A percentile compares a stretch with the other conserved stretches of the same genome.
Conservation (phyloP, 2,888 invertebrate species). For the Papilio gigon region DNA sequence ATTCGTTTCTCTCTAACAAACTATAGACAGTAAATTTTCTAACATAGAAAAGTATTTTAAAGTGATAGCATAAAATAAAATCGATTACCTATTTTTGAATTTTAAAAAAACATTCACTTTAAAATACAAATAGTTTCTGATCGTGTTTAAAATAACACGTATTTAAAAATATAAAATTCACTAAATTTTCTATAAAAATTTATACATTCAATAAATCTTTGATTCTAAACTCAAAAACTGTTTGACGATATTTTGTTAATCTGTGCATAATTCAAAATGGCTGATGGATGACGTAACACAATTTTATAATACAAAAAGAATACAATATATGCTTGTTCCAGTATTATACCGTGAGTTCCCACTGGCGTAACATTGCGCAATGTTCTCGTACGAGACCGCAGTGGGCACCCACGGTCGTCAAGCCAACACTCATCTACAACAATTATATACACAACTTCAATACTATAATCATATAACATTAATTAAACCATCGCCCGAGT, state of each 20-base stretch:
- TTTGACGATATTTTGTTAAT: no score
- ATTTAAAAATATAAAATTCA: conserved; percentile 13
- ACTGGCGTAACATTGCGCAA: not conserved
- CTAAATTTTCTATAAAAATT: conserved; percentile 21
- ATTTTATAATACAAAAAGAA: not conserved
- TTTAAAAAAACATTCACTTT: conserved; percentile 9
- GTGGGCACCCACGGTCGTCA: not conserved
- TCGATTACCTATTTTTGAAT: no score
- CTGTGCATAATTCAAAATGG: not conserved
- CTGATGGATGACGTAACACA: not conserved
- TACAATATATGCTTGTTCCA: conserved; percentile 7
- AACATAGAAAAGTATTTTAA: not conserved
- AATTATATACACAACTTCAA: conserved; percentile 29
- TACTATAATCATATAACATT: conserved; percentile 12
- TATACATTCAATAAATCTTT: conserved; percentile 23
- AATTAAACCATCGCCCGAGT: conserved; percentile 11
- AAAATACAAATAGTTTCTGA: not conserved
- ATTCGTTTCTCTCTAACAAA: not conserved
- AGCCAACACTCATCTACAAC: conserved; percentile 20
- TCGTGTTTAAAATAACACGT: not conserved
- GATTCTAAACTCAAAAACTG: no score
- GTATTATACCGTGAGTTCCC: not conserved
- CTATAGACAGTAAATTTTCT: not conserved
- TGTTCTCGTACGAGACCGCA: not conserved
- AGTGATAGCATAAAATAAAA: no score